Evolutionary conservation across 2,888 invertebrate genomes (phyloP).

Genomic region (Coleophora flavipennella): DNA sequence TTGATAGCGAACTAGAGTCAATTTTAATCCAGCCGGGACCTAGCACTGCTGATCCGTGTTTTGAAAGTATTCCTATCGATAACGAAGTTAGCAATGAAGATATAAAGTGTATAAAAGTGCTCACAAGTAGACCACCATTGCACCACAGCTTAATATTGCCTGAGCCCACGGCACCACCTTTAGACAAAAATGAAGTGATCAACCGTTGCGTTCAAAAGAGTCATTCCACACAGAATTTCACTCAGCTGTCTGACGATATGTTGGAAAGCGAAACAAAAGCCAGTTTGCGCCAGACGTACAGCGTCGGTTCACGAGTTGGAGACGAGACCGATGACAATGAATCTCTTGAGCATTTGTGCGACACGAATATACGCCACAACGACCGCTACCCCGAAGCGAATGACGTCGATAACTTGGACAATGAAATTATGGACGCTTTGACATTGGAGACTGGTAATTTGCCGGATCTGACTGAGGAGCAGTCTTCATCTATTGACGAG

Average conservation of each 20-base stretch:
- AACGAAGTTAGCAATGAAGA: slow-evolving; percentile 23
- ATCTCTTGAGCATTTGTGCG: slow-evolving; percentile 31
- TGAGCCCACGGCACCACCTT: slow-evolving; percentile 12
- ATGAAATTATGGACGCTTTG: slow-evolving; percentile 51
- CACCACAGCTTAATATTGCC: slow-evolving; percentile 43
- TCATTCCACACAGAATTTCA: slow-evolving; percentile 30
- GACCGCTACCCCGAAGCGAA: slow-evolving; percentile 56
- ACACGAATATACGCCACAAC: slow-evolving; percentile 60
- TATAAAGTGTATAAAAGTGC: slow-evolving; percentile 17
- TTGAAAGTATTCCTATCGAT: slow-evolving; percentile 12
- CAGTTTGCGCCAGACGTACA: slow-evolving; percentile 25
- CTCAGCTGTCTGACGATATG: slow-evolving; percentile 18
- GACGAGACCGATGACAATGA: slow-evolving; percentile 19
- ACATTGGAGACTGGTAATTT: slow-evolving; percentile 49
- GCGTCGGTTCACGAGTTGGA: slow-evolving; percentile 26
- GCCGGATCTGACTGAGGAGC: slow-evolving; percentile 55
- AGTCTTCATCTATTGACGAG: slow-evolving; percentile 51
- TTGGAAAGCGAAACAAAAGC: slow-evolving; percentile 20
- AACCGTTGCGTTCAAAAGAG: slow-evolving; percentile 33
- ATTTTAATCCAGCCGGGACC: slow-evolving; percentile 24
- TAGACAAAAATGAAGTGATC: slow-evolving; percentile 31
- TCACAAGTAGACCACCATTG: slow-evolving; percentile 22
- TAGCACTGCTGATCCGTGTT: slow-evolving; percentile 21
- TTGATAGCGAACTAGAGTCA: slow-evolving; percentile 24
- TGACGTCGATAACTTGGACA: slow-evolving; percentile 51